These are phyloP conservation scores for Chauna torquata DNA, from an alignment of 2,113 vertebrate species.

Conservation along the genomic window DNA sequence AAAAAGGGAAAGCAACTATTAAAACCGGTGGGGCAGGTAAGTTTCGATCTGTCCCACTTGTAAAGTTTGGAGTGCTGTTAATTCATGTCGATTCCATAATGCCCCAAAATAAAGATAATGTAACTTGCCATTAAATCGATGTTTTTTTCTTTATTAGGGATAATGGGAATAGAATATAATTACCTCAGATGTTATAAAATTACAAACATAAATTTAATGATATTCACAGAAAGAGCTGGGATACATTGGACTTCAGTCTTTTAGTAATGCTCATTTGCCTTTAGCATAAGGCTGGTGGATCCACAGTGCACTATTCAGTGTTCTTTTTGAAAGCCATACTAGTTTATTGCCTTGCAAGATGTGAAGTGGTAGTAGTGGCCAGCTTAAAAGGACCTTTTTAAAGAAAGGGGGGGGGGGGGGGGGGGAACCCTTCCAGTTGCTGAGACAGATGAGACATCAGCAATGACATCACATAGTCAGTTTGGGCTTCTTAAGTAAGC, in stretches of 20 bases:
- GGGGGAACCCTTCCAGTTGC: background rate
- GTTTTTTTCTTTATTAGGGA: background rate
- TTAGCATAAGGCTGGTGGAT: background rate
- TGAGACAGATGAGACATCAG: background rate
- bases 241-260: background rate
- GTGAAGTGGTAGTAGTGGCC: background rate
- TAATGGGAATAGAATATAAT: background rate
- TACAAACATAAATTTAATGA: background rate
- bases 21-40: slow-evolving; percentile 91
- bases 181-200: background rate
- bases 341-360: background rate
- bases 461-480: background rate
- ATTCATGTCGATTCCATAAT: background rate
- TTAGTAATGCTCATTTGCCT: background rate
- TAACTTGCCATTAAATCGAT: background rate
- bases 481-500: background rate
- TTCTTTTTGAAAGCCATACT: background rate
- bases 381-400: background rate
- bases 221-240: background rate
- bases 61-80: background rate
- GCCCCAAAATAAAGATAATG: background rate
- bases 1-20: slow-evolving; percentile 88
- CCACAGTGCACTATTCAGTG: background rate
- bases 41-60: background rate
- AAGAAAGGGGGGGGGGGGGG: no score